Evolutionary conservation across 2,797 vertebrate genomes (phyloP).

Genomic region (Hypotaenidia philippensis): DNA sequence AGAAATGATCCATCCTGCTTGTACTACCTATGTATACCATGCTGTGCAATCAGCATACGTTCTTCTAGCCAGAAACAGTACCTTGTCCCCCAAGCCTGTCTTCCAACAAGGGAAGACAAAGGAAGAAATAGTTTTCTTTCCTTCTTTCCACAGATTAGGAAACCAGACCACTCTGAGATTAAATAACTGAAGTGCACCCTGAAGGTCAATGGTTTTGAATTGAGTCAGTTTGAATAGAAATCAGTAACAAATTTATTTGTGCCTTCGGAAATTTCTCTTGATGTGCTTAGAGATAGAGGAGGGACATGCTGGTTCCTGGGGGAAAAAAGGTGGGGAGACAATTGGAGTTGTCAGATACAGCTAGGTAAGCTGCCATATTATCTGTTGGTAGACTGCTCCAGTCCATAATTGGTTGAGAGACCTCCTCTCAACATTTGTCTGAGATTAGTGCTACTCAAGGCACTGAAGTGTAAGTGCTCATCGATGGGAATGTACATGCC

Average conservation of each 20-base stretch:
- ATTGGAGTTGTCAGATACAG: background rate
- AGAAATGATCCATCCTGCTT: slow-evolving; percentile 1
- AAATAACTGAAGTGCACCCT: slow-evolving; percentile 29
- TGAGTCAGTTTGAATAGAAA: slow-evolving; percentile 23
- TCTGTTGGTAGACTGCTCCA: background rate
- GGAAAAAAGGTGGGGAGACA: background rate
- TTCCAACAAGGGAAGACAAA: background rate
- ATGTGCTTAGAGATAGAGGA: background rate
- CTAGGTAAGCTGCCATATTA: background rate
- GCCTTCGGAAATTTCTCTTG: slow-evolving; percentile 10
- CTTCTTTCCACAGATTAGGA: background rate
- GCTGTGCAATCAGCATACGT: accelerated
- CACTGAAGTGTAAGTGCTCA: slow-evolving; percentile 52
- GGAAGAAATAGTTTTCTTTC: background rate
- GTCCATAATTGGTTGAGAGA: slow-evolving; percentile 16
- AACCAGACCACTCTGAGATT: slow-evolving; percentile 2
- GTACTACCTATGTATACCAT: background rate
- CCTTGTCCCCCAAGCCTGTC: background rate
- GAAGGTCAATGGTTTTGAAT: background rate
- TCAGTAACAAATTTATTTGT: slow-evolving; percentile 15
- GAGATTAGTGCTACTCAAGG: slow-evolving; percentile 41
- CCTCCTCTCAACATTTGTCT: slow-evolving; percentile 51
- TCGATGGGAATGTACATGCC: slow-evolving; percentile 27
- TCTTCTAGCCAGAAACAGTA: background rate
- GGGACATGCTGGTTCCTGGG: background rate